Evolutionary conservation across 1,140 invertebrate genomes (phyloP), one percentile per base, ranked within the genome.

Genomic region (Cotesia glomerata): DNA sequence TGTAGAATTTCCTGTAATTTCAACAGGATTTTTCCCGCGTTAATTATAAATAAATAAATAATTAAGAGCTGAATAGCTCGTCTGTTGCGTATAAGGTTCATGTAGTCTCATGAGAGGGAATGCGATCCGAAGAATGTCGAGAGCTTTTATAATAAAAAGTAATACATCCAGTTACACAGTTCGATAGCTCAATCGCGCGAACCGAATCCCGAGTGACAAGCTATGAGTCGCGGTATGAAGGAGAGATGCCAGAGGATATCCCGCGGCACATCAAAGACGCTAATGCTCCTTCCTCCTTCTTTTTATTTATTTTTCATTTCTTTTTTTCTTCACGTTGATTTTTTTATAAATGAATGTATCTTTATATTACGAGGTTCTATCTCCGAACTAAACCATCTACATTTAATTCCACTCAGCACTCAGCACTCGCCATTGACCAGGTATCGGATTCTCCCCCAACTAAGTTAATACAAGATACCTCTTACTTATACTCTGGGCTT

Each of bases 151-250:
- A 58, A 58, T 58, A 58, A 58, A 58, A 78, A 78, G 75, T 78
- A 75, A 80, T 74, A 78, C 71, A 74, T 77, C 73, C 77, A 80
- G 79, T 79, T 76, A 79, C 79, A 84, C 78, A 85, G 81, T 79
- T 80, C 78, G 76, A 83, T 84, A 77, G 79, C 70, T 83, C 77
- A 77, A 82, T 77, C 76, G 73, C 73, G 67, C 76, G 77, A 80
- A 69, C 39, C 76, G 77, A 80, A 80, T 76, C 69, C 78, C 78
- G 82, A 82, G 81, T 85, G 84, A 86, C 83, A 85, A 84, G 82
- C 81, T 79, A 78, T 81, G 81, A 82, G 79, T 78, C 79, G 74
- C 78, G 73, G 69, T 79, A 71, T 79, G 76, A 77, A 78, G 72
- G 74, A 73, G 45, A 69, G 73, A 74, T 66, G 74, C 76, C 75